Percentiles rank a stretch among this genome's conserved stretches.
Evolutionary conservation across 2,113 vertebrate species (phyloP).

Genomic region (Rhodinocichla rosea): DNA sequence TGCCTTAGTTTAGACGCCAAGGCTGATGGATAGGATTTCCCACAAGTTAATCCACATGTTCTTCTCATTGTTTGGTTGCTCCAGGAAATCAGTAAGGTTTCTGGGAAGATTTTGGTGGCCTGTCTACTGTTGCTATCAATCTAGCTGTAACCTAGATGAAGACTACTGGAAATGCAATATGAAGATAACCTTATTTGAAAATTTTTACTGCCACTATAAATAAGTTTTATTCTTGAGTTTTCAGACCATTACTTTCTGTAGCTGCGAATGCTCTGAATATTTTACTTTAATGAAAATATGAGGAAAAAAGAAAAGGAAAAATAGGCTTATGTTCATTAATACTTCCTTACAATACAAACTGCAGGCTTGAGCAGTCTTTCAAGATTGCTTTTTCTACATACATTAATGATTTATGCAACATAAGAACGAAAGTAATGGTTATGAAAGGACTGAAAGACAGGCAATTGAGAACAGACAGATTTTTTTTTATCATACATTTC

Average conservation of each 20-base stretch:
- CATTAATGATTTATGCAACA: background rate
- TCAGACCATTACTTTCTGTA: background rate
- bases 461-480: background rate
- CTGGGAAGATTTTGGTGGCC: background rate
- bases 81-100: background rate
- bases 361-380: background rate
- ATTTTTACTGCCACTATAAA: background rate
- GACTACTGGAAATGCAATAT: background rate
- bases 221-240: background rate
- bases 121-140: background rate
- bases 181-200: background rate
- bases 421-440: background rate
- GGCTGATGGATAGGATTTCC: background rate
- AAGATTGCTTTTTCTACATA: background rate
- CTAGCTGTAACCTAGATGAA: background rate
- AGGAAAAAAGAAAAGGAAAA: background rate
- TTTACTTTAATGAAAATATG: background rate
- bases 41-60: background rate
- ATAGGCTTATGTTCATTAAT: background rate
- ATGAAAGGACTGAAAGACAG: background rate
- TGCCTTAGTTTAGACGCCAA: background rate
- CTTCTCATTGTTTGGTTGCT: constrained; percentile 9
- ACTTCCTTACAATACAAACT: background rate
- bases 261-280: background rate
- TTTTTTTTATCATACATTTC: background rate